A percentile compares a stretch with the other conserved stretches of the same genome.
phyloP scores from a whole-genome alignment of 2,113 vertebrate genomes.

The Tetrax tetrax region DNA sequence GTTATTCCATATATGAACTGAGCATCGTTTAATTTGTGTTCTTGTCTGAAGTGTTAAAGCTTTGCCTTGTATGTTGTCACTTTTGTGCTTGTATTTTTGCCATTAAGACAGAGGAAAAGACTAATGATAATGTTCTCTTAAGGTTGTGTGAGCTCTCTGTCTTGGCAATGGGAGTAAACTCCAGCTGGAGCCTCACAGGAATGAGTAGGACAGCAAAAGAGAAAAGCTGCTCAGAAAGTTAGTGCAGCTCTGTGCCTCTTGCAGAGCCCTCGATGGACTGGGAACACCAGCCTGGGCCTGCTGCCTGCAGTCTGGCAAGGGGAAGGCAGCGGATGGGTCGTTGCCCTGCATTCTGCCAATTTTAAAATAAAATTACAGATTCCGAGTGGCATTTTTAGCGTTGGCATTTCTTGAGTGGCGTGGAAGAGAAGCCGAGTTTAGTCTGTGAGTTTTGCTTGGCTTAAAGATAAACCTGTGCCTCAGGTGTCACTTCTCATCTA shows the following conservation, averaged over 20 bases:
- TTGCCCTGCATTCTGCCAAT: conserved; percentile 17
- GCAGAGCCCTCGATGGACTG: neutral
- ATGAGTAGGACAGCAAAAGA: neutral
- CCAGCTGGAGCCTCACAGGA: neutral
- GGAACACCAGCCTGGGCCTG: accelerated
- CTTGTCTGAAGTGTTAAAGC: conserved; percentile 11
- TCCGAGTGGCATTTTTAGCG: conserved; percentile 20
- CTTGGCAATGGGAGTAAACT: conserved; percentile 21
- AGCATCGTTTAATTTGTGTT: neutral
- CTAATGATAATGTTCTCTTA: conserved; percentile 8
- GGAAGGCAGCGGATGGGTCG: neutral
- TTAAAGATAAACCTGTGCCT: conserved; percentile 48
- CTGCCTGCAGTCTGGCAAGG: neutral
- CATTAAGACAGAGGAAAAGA: conserved; percentile 41
- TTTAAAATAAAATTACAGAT: conserved; percentile 38
- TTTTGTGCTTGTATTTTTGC: conserved; percentile 9
- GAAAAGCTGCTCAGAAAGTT: neutral
- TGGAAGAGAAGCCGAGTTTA: conserved; percentile 20
- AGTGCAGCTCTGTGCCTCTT: neutral
- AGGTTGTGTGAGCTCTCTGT: conserved; percentile 13
- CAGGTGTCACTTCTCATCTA: conserved; percentile 17
- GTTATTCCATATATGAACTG: neutral
- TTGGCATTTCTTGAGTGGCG: conserved; percentile 33
- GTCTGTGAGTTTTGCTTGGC: conserved; percentile 49
- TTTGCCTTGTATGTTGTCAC: conserved; percentile 1